phyloP scores from a whole-genome alignment of 2,888 invertebrate species.

The Belgica antarctica region DNA sequence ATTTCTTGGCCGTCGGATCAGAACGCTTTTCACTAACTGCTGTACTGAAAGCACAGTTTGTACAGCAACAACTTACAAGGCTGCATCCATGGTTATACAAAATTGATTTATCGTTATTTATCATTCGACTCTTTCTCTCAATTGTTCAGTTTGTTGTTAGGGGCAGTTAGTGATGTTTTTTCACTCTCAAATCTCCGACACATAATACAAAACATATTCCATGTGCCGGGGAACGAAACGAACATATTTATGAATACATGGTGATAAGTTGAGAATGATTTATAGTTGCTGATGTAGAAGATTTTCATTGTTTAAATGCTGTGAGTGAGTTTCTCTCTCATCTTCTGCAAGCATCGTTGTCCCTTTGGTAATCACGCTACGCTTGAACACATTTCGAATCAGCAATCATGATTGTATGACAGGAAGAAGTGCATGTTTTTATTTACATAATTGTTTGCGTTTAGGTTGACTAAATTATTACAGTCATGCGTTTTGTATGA shows the following conservation, averaged over 20 bases:
- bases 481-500: no score
- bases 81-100: not conserved
- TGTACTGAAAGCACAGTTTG: no score
- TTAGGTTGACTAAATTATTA: no score
- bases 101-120: slow-evolving; percentile 32
- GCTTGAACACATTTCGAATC: slow-evolving; percentile 2
- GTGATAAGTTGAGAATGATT: slow-evolving; percentile 27
- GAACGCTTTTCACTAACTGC: slow-evolving; percentile 6
- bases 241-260: slow-evolving; percentile 38
- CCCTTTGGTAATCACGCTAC: slow-evolving; percentile 1
- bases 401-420: not conserved
- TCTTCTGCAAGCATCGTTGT: not conserved
- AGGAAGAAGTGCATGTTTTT: not conserved
- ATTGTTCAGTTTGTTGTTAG: slow-evolving; percentile 12
- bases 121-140: not conserved
- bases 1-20: not conserved
- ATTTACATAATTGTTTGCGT: no score
- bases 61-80: slow-evolving; percentile 3
- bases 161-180: slow-evolving; percentile 6
- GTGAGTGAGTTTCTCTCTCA: not conserved
- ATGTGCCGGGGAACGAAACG: not conserved
- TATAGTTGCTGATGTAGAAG: slow-evolving; percentile 7
- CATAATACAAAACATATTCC: not conserved
- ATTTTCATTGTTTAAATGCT: not conserved
- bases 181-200: not conserved